A percentile compares a stretch with the other conserved stretches of the same genome.
Conservation (phyloP, 35 echinoderm and acorn worm genomes). For the Lytechinus variegatus region DNA sequence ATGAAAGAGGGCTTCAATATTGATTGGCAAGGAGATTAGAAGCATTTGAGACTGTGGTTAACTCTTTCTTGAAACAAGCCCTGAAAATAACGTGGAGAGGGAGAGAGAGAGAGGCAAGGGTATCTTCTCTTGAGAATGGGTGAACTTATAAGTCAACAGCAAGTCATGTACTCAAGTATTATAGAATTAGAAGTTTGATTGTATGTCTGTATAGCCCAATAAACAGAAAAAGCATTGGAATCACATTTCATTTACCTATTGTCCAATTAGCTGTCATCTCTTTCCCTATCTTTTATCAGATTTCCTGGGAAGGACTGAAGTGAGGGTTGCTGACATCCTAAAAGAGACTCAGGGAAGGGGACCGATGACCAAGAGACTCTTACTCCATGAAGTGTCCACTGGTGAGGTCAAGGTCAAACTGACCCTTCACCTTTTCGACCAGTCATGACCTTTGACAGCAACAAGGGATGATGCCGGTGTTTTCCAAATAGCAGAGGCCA, state of each 20-base stretch:
- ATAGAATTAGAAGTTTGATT: no score
- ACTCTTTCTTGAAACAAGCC: no score
- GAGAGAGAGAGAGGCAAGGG: no score
- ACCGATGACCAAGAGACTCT: constrained; percentile 76
- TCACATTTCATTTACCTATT: not conserved
- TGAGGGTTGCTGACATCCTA: constrained; percentile 87
- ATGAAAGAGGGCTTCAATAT: no score
- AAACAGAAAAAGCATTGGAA: no score
- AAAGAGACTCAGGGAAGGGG: constrained; percentile 79
- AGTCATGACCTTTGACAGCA: constrained; percentile 55
- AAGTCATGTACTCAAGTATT: no score
- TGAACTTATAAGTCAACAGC: no score
- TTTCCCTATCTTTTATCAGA: constrained; percentile 53
- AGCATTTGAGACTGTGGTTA: no score
- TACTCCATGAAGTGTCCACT: constrained; percentile 93
- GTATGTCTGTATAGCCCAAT: no score
- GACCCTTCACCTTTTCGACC: constrained; percentile 85
- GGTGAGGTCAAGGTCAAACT: constrained; percentile 92
- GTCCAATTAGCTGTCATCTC: not conserved
- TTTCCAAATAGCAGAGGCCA: not conserved
- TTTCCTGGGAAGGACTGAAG: constrained; percentile 92
- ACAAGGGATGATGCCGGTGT: not conserved
- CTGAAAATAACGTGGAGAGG: no score
- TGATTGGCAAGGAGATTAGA: no score
- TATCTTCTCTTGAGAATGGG: no score